Evolutionary conservation across 2,797 vertebrate species (phyloP), one percentile per base, ranked within the genome.

Genomic region (Miichthys miiuy): DNA sequence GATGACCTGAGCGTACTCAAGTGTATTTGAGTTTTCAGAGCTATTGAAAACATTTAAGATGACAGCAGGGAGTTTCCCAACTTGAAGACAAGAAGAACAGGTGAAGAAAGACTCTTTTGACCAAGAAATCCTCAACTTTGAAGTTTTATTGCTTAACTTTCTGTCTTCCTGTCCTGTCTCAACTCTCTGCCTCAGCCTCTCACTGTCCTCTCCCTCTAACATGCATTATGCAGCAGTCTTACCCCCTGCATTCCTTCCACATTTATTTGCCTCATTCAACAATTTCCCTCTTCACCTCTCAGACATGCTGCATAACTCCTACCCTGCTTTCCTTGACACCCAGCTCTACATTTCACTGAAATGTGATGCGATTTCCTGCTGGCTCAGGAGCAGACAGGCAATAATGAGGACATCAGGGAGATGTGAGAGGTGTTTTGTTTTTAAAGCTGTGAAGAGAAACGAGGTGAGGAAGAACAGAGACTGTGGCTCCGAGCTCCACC

Each of bases 381-480:
- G 58, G 50, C 63, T 77, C 56, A 61, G 62, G 38, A 74, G 65
- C 77, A 75, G 70, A 58, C 57, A 44, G 76, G 57, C 75, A 48
- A 50, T 77, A 77, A 83, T 77, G 65, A 76, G 69, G 78, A 84
- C 81, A 75, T 82, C 44, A 72, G 66, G 79, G 58, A 66, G 65
- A 71, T 61, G 67, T 79, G 73, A 71, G 69, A 77, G 67, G 75
- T 69, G 38, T 81, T 83, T 77, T 80, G 77, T 72, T 83, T 83
- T 70, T 67, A 66, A 78, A 66, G 63, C 56, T 25, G 30, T 17
- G 55, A 71, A 61, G 65, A 60, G 78, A 62, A 70, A 65, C 8
- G 54, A 62, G 70, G 60, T 55, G 60, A 60, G 65, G 57, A 70
- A 27, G 47, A 73, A 47, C 21, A 13, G 42, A 82, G 50, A 54